Evolutionary conservation across 1,140 invertebrate genomes (phyloP).

Genomic region (Drosophila pallidifrons): DNA sequence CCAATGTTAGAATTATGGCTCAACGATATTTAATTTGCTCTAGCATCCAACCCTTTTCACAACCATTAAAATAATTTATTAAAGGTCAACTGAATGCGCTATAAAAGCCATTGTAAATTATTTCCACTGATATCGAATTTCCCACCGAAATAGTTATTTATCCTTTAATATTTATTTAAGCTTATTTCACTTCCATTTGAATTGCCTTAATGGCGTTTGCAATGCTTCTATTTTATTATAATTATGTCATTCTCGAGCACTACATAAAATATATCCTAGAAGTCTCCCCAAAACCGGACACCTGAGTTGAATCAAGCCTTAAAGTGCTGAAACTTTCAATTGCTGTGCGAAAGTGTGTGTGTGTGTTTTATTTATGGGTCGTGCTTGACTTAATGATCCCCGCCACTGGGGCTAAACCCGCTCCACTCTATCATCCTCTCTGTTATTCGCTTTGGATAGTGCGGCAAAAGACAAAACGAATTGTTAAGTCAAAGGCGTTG

Average conservation of each 20-base stretch:
- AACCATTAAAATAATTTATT: constrained; percentile 1
- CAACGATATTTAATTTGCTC: too few species aligned
- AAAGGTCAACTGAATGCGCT: not conserved
- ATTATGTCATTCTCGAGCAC: constrained; percentile 7
- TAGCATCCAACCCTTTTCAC: not conserved
- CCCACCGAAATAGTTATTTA: too few species aligned
- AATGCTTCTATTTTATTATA: constrained; percentile 15
- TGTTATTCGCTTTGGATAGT: constrained; percentile 26
- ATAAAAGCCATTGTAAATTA: not conserved
- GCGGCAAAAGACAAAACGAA: constrained; percentile 69
- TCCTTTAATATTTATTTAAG: not conserved
- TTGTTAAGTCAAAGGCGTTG: constrained; percentile 81
- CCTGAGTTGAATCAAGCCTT: constrained; percentile 45
- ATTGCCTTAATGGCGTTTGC: not conserved
- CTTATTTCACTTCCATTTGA: not conserved
- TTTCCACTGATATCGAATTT: not conserved
- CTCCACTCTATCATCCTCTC: too few species aligned
- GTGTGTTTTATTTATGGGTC: constrained; percentile 71
- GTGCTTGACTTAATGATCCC: constrained; percentile 79
- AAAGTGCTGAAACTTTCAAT: constrained; percentile 65
- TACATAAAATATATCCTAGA: constrained; percentile 33
- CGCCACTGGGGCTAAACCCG: not conserved
- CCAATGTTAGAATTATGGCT: too few species aligned
- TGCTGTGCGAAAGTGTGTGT: constrained; percentile 1
- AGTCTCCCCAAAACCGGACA: not conserved